phyloP scores from a whole-genome alignment of 2,888 invertebrate genomes.

The Mythimna ferrago region DNA sequence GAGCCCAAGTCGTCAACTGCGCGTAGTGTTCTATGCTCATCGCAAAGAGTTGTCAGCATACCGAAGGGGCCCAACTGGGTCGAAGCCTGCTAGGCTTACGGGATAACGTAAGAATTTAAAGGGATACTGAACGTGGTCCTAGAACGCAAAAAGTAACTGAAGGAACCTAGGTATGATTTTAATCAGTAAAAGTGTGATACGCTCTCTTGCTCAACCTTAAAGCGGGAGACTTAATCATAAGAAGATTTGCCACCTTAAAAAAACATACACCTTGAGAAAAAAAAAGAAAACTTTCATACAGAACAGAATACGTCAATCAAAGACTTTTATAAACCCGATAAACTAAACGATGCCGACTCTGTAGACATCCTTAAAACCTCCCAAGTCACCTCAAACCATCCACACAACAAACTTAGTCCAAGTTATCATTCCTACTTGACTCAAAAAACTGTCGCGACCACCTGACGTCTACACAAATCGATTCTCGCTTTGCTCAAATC shows the following conservation, averaged over 20 bases:
- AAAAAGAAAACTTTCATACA: neutral
- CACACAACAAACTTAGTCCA: conserved; percentile 22
- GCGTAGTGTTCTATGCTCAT: too few species aligned
- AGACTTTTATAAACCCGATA: conserved; percentile 6
- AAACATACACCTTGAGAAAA: neutral
- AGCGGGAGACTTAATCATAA: too few species aligned
- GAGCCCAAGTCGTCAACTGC: too few species aligned
- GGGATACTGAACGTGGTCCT: too few species aligned
- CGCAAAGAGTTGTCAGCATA: too few species aligned
- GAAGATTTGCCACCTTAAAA: neutral
- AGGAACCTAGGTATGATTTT: too few species aligned
- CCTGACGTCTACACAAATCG: conserved; percentile 33
- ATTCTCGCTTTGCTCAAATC: conserved; percentile 35
- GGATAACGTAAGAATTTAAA: too few species aligned
- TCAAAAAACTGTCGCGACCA: conserved; percentile 29
- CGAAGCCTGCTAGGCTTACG: too few species aligned
- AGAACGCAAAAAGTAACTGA: too few species aligned
- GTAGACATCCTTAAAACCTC: neutral
- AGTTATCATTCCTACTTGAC: conserved; percentile 27
- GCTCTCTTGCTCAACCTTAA: too few species aligned
- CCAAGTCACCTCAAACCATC: neutral
- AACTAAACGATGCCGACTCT: neutral
- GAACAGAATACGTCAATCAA: neutral
- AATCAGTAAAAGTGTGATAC: too few species aligned
- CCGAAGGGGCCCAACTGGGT: too few species aligned